Percentiles rank a stretch among this genome's conserved stretches.
These are phyloP conservation scores for Bemisia tabaci DNA, from an alignment of 1,140 invertebrate species.

Conservation along the genomic window DNA sequence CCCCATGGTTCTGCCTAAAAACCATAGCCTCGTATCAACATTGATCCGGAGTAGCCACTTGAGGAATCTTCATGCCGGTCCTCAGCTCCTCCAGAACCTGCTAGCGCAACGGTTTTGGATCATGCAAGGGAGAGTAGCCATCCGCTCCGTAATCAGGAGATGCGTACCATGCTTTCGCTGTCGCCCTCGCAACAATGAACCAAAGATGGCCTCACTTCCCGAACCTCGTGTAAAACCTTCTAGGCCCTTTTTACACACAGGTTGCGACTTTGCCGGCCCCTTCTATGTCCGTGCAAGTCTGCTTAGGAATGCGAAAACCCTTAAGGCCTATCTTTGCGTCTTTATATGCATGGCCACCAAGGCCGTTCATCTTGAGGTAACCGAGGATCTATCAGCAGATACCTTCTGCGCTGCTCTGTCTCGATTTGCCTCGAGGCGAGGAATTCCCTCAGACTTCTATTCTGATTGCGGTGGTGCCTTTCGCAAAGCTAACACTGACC, in stretches of 20 bases:
- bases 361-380: slow-evolving; percentile 20
- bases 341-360: no score
- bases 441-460: no score
- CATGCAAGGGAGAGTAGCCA: slow-evolving; percentile 16
- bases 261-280: not conserved
- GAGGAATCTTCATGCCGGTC: no score
- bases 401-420: no score
- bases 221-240: slow-evolving; percentile 10
- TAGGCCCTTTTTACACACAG: not conserved
- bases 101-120: slow-evolving; percentile 26
- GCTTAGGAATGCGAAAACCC: not conserved
- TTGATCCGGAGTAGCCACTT: no score
- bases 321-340: slow-evolving; percentile 8
- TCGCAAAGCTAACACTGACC: no score
- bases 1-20: no score
- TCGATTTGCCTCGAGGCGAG: no score
- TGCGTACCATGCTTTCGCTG: slow-evolving; percentile 23
- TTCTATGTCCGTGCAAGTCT: not conserved
- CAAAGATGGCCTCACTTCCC: slow-evolving; percentile 15
- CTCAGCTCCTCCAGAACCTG: no score
- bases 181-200: slow-evolving; percentile 9
- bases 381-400: no score
- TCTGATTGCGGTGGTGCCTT: no score
- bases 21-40: no score
- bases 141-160: slow-evolving; percentile 18